phyloP scores from a whole-genome alignment of 1,140 invertebrate genomes.

The Drosophila oshimai region DNA sequence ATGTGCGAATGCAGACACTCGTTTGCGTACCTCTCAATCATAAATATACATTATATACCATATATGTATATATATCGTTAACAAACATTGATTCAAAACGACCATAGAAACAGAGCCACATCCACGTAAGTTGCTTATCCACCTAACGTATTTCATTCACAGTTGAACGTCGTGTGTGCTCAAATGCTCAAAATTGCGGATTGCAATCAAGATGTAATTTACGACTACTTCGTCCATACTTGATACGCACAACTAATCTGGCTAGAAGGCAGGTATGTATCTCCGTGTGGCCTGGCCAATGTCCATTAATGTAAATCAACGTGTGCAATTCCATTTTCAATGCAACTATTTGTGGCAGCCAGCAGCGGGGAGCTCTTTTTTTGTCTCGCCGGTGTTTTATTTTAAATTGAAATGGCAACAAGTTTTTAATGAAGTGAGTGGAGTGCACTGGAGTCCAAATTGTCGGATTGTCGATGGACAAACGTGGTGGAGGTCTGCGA shows the following conservation, averaged over 20 bases:
- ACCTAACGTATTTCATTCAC: conserved; percentile 5
- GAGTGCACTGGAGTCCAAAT: not conserved
- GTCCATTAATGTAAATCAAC: conserved; percentile 48
- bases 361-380: not conserved
- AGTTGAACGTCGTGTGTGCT: not conserved
- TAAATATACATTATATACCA: not conserved
- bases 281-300: not conserved
- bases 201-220: conserved; percentile 19
- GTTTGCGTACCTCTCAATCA: no score
- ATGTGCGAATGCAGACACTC: no score
- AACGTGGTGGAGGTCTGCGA: conserved; percentile 25
- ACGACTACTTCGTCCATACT: conserved; percentile 6
- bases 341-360: conserved; percentile 51
- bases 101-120: no score
- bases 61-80: not conserved
- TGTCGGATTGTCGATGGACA: conserved; percentile 18
- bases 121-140: not conserved
- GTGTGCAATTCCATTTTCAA: conserved; percentile 35
- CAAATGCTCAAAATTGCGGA: not conserved
- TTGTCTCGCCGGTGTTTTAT: not conserved
- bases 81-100: no score
- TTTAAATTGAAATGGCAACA: conserved; percentile 65
- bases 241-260: not conserved
- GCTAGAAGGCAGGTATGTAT: not conserved
- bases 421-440: conserved; percentile 70